phyloP scores from a whole-genome alignment of 2,113 vertebrate species.

The Takifugu bimaculatus region DNA sequence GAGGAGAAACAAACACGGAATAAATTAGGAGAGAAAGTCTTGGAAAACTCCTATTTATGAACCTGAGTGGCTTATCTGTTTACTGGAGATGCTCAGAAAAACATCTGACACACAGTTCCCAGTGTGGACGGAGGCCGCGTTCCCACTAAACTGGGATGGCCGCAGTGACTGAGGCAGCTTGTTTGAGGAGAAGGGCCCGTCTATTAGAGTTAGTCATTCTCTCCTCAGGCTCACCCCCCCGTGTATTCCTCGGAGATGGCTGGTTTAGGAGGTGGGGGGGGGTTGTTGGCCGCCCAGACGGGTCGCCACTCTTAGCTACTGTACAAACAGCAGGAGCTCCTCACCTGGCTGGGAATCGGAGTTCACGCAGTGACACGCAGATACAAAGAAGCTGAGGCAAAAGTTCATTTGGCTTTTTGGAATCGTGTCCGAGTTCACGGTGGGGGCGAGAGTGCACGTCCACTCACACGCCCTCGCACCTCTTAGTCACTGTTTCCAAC shows the following conservation, averaged over 20 bases:
- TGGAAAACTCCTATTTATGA: slow-evolving; percentile 43
- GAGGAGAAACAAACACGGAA: slow-evolving; percentile 38
- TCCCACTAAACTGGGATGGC: slow-evolving; percentile 9
- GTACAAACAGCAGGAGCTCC: slow-evolving; percentile 43
- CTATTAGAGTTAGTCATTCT: slow-evolving; percentile 44
- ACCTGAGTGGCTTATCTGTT: slow-evolving; percentile 41
- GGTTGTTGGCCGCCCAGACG: slow-evolving; percentile 27
- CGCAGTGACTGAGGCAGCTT: slow-evolving; percentile 17
- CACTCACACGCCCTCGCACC: slow-evolving; percentile 13
- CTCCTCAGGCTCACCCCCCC: slow-evolving; percentile 40
- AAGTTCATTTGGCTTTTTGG: too few species aligned
- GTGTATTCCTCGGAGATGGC: slow-evolving; percentile 29
- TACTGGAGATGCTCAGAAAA: slow-evolving; percentile 26
- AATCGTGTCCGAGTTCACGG: slow-evolving; percentile 12
- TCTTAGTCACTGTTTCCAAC: slow-evolving; percentile 50
- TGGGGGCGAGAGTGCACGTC: slow-evolving; percentile 14
- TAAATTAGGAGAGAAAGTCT: slow-evolving; percentile 34
- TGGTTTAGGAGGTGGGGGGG: slow-evolving; percentile 44
- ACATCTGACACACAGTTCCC: slow-evolving; percentile 25
- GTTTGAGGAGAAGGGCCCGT: slow-evolving; percentile 46
- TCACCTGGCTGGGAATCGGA: slow-evolving; percentile 9
- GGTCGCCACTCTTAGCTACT: slow-evolving; percentile 34
- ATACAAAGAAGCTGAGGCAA: slow-evolving; percentile 3
- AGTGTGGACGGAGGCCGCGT: slow-evolving; percentile 19
- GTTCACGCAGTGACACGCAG: slow-evolving; percentile 11